These are phyloP conservation scores for Pollenia angustigena DNA, from an alignment of 2,888 invertebrate genomes.

Conservation along the genomic window DNA sequence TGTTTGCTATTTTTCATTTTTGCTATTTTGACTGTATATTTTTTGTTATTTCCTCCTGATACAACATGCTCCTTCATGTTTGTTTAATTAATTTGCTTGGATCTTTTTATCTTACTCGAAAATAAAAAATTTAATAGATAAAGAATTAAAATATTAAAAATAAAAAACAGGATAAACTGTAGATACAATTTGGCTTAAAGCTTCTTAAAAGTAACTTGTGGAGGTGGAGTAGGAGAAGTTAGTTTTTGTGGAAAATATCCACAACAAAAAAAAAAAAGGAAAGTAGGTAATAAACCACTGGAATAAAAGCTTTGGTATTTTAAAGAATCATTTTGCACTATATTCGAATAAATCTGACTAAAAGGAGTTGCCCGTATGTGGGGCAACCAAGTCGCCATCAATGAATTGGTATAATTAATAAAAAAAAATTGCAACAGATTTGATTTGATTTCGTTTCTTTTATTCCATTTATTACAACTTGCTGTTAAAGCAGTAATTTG, in stretches of 20 bases:
- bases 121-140: constrained; percentile 12
- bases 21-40: not conserved
- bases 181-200: constrained; percentile 22
- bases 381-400: too few species aligned
- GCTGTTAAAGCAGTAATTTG: too few species aligned
- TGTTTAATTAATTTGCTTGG: constrained; percentile 20
- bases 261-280: too few species aligned
- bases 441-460: too few species aligned
- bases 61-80: constrained; percentile 9
- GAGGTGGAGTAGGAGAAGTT: not conserved
- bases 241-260: not conserved
- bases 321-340: too few species aligned
- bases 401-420: too few species aligned
- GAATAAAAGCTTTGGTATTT: too few species aligned
- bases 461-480: too few species aligned
- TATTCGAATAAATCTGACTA: too few species aligned
- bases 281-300: too few species aligned
- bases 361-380: too few species aligned
- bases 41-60: not conserved
- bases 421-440: too few species aligned
- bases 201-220: not conserved
- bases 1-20: constrained; percentile 1
- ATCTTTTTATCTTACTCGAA: not conserved
- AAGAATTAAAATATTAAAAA: constrained; percentile 35
- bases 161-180: not conserved